Conservation (phyloP, 2,888 invertebrate species). For the Eupelmus urozonus region DNA sequence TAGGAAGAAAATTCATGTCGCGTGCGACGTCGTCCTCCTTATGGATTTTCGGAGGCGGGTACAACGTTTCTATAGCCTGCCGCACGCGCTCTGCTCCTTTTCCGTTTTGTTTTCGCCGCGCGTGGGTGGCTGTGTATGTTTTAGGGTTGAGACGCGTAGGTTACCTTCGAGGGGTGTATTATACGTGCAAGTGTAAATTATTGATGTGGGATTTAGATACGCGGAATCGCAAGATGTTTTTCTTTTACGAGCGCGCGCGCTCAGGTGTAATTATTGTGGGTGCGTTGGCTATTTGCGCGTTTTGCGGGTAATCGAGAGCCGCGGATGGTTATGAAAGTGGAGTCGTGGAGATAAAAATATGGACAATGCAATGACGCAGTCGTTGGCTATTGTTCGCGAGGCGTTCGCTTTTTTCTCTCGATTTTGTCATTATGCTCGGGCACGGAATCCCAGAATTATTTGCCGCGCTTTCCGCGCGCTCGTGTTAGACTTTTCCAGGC, state of each 20-base stretch:
- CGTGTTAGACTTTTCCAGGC: no score
- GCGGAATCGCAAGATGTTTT: neutral
- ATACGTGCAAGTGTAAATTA: neutral
- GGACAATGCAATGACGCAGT: no score
- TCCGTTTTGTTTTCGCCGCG: neutral
- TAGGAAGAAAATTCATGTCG: slow-evolving; percentile 34
- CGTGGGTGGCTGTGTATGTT: neutral
- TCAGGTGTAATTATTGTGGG: neutral
- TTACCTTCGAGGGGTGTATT: neutral
- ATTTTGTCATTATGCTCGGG: no score
- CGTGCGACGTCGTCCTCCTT: slow-evolving; percentile 19
- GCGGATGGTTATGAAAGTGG: no score
- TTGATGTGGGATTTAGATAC: neutral
- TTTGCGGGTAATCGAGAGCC: no score
- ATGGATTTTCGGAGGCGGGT: slow-evolving; percentile 39
- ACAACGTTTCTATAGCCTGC: no score
- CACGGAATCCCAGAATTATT: no score
- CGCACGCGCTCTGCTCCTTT: slow-evolving; percentile 57
- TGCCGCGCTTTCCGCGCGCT: no score
- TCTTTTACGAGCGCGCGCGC: neutral
- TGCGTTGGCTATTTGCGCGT: no score
- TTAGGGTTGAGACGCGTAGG: neutral
- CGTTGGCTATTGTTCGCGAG: no score
- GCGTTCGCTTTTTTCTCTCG: no score
- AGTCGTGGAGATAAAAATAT: no score